Percentiles rank a stretch among this genome's conserved stretches.
Conservation (phyloP, 2,888 invertebrate species). For the Latrodectus elegans region DNA sequence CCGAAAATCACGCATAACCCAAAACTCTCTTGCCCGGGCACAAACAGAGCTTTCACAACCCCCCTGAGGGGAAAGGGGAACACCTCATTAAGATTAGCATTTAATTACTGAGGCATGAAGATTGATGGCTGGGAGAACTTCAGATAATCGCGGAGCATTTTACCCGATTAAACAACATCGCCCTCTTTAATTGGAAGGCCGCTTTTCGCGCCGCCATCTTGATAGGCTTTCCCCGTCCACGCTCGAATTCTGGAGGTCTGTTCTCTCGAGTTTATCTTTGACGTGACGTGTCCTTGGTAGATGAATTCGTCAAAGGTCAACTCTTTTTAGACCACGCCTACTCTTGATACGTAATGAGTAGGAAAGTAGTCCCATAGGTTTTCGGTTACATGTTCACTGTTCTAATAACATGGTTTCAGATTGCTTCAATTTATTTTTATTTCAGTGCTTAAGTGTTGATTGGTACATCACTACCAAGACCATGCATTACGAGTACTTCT, state of each 20-base stretch:
- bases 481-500: no score
- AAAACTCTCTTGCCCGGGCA: conserved; percentile 26
- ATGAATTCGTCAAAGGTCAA: background rate
- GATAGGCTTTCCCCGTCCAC: conserved; percentile 19
- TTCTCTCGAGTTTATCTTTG: no score
- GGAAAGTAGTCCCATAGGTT: no score
- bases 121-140: conserved; percentile 42
- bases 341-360: background rate
- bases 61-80: conserved; percentile 26
- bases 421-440: no score
- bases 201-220: conserved; percentile 30
- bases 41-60: conserved; percentile 29
- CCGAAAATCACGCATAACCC: conserved; percentile 80
- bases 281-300: no score
- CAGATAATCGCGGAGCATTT: conserved; percentile 63
- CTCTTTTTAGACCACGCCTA: conserved; percentile 26
- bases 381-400: no score
- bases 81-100: conserved; percentile 66
- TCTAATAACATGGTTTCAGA: no score
- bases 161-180: conserved; percentile 66
- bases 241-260: background rate
- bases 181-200: conserved; percentile 56
- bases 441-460: no score
- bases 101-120: conserved; percentile 63
- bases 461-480: no score